These are phyloP conservation scores for Hylia prasina DNA, from an alignment of 2,113 vertebrate species.

Conservation along the genomic window DNA sequence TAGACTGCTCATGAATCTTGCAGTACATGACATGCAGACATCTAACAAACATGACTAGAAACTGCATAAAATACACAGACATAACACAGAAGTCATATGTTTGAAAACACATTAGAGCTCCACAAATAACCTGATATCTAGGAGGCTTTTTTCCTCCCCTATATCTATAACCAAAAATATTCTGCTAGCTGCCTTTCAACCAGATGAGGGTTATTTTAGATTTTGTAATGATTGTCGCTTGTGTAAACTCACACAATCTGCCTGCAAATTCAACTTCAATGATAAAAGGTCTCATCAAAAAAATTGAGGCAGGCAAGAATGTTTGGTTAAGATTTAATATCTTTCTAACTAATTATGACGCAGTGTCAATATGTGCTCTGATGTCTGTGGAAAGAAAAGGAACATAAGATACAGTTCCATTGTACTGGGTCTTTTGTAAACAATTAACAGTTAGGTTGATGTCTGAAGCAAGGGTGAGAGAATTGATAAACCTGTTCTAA, in stretches of 20 bases:
- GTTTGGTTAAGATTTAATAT: slow-evolving; percentile 48
- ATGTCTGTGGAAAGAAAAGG: slow-evolving; percentile 35
- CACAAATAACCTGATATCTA: not conserved
- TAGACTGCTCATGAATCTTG: slow-evolving; percentile 47
- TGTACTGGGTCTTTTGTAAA: slow-evolving; percentile 35
- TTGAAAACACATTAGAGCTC: slow-evolving; percentile 19
- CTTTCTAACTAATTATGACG: slow-evolving; percentile 20
- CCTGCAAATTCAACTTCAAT: slow-evolving; percentile 1
- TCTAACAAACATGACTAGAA: slow-evolving; percentile 29
- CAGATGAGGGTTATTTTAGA: slow-evolving; percentile 7
- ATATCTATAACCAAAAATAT: not conserved
- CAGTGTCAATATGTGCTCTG: slow-evolving; percentile 24
- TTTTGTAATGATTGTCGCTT: not conserved
- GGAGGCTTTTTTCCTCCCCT: not conserved
- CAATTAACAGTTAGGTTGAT: not conserved
- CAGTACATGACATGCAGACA: slow-evolving; percentile 31
- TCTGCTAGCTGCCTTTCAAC: slow-evolving; percentile 1
- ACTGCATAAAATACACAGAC: slow-evolving; percentile 12
- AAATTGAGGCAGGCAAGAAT: slow-evolving; percentile 21
- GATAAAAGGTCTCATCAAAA: slow-evolving; percentile 39
- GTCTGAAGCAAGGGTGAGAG: slow-evolving; percentile 38
- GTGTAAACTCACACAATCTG: slow-evolving; percentile 15
- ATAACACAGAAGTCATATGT: not conserved
- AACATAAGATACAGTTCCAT: not conserved
- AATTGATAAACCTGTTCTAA: slow-evolving; percentile 66